Evolutionary conservation across 2,113 vertebrate genomes (phyloP).

Genomic region (Antennarius striatus): DNA sequence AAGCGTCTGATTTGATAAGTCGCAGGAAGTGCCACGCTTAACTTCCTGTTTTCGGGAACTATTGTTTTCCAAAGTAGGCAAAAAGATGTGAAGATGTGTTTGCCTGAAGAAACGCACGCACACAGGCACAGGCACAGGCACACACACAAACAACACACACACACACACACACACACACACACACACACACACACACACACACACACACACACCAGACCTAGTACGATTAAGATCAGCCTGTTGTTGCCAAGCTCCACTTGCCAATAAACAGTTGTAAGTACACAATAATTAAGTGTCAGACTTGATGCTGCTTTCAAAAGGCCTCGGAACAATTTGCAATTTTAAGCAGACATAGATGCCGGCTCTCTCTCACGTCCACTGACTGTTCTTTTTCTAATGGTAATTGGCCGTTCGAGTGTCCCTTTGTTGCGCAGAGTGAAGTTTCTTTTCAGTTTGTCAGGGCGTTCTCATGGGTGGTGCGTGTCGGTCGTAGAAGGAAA

Average conservation of each 20-base stretch:
- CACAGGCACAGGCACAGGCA: conserved; percentile 9
- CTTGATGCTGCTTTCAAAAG: conserved; percentile 36
- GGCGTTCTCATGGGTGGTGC: conserved; percentile 4
- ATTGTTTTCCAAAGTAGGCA: conserved; percentile 45
- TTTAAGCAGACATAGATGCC: conserved; percentile 30
- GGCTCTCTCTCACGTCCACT: conserved; percentile 18
- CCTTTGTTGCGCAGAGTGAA: conserved; percentile 32
- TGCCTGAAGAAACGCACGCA: neutral
- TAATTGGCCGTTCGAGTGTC: conserved; percentile 26
- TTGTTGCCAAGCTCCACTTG: conserved; percentile 12
- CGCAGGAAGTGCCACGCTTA: conserved; percentile 45
- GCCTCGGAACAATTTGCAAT: conserved; percentile 36
- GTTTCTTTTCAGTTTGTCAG: conserved; percentile 14
- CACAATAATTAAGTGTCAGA: conserved; percentile 50
- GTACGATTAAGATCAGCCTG: conserved; percentile 37
- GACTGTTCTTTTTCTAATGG: conserved; percentile 39
- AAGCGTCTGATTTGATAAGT: conserved; percentile 50
- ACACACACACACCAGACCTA: neutral
- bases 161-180: too few species aligned
- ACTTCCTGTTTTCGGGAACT: conserved; percentile 55
- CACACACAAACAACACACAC: neutral
- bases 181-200: neutral
- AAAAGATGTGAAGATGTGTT: conserved; percentile 2
- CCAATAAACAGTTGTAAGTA: conserved; percentile 42
- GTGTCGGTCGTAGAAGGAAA: neutral